phyloP scores from a whole-genome alignment of 1,140 invertebrate species.

The Drosophila varians region DNA sequence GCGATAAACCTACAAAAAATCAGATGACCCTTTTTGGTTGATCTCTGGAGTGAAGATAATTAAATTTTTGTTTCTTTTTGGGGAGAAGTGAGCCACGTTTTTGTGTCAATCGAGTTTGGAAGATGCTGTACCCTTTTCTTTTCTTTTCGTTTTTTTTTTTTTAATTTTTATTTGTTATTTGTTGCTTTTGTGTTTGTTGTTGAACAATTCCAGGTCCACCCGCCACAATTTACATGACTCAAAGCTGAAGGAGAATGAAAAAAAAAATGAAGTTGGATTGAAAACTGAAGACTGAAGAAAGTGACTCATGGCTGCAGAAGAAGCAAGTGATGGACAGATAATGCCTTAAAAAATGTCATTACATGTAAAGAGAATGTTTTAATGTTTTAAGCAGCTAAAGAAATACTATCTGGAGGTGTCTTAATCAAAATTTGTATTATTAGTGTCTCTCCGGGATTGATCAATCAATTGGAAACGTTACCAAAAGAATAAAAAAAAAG shows the following conservation, averaged over 20 bases:
- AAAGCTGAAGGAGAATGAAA: slow-evolving; percentile 2
- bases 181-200: neutral
- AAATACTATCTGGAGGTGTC: neutral
- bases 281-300: neutral
- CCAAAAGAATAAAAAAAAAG: slow-evolving; percentile 8
- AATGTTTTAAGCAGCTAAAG: neutral
- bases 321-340: neutral
- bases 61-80: neutral
- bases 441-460: neutral
- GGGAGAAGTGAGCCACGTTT: slow-evolving; percentile 21
- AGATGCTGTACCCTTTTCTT: slow-evolving; percentile 15
- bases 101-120: slow-evolving; percentile 1
- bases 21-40: neutral
- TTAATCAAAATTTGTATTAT: neutral
- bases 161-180: neutral
- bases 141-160: slow-evolving; percentile 4
- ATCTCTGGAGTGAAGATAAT: slow-evolving; percentile 5
- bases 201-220: slow-evolving; percentile 8
- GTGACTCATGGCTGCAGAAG: neutral
- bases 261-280: neutral
- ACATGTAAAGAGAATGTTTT: neutral
- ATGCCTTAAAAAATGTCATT: neutral
- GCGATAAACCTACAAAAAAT: neutral
- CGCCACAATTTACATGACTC: slow-evolving; percentile 31
- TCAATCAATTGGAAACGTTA: slow-evolving; percentile 1